Evolutionary conservation across 1,140 invertebrate species (phyloP).

Genomic region (Orussus abietinus): DNA sequence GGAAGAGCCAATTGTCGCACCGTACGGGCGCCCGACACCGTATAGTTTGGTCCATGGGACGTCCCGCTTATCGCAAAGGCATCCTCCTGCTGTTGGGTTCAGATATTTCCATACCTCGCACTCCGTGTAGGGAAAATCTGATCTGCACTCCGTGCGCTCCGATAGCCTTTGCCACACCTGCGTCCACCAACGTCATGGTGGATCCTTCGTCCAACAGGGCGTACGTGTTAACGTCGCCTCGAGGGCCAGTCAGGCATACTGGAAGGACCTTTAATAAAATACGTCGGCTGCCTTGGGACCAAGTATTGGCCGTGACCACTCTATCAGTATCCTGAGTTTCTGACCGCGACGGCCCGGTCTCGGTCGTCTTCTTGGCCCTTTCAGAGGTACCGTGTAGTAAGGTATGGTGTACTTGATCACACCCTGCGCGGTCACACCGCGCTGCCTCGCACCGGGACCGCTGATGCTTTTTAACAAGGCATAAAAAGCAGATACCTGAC

Average conservation of each 20-base stretch:
- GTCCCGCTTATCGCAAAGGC: background rate
- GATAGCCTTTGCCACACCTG: constrained; percentile 8
- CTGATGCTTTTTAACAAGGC: background rate
- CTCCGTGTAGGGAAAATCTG: background rate
- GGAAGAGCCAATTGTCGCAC: background rate
- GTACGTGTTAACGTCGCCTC: constrained; percentile 1
- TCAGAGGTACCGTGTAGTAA: too few relatives aligned
- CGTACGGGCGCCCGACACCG: background rate
- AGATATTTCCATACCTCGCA: background rate
- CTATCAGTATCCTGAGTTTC: too few relatives aligned
- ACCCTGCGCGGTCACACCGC: background rate
- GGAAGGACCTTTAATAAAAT: constrained; percentile 17
- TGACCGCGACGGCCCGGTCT: too few relatives aligned
- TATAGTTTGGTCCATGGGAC: background rate
- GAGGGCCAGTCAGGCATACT: constrained; percentile 5
- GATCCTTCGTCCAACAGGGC: constrained; percentile 25
- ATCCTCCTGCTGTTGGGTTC: background rate
- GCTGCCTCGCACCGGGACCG: background rate
- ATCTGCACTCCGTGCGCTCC: constrained; percentile 4
- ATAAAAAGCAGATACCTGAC: background rate
- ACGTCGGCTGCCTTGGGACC: background rate
- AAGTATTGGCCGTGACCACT: too few relatives aligned
- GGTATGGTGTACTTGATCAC: background rate
- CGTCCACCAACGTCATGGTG: constrained; percentile 18
- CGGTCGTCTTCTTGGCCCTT: too few relatives aligned